These are phyloP conservation scores for Lordiphosa stackelbergi DNA, from an alignment of 1,140 invertebrate genomes.

Conservation along the genomic window DNA sequence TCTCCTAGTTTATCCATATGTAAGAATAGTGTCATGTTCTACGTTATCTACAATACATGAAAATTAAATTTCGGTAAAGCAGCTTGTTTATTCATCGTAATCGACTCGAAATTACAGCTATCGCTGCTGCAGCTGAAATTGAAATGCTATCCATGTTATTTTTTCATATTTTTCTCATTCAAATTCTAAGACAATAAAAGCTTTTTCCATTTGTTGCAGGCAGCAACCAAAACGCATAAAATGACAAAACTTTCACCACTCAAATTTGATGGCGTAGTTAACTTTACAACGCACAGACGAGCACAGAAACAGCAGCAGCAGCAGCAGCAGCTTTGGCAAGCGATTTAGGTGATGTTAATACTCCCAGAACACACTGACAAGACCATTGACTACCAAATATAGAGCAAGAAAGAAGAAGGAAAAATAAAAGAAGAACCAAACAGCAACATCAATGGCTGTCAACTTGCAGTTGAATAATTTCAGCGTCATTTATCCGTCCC, in stretches of 20 bases:
- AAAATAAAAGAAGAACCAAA: not conserved
- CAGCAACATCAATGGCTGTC: slow-evolving; percentile 50
- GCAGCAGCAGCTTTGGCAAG: not conserved
- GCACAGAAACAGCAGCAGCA: not conserved
- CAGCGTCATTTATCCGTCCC: slow-evolving; percentile 47
- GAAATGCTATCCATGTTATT: too few species aligned
- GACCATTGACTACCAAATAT: not conserved
- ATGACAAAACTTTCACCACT: slow-evolving; percentile 2
- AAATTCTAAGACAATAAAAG: too few species aligned
- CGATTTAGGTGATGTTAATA: slow-evolving; percentile 8
- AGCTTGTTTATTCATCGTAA: too few species aligned
- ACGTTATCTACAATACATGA: too few species aligned
- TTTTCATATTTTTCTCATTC: too few species aligned
- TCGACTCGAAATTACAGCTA: too few species aligned
- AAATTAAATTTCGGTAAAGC: too few species aligned
- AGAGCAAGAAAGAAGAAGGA: not conserved
- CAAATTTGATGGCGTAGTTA: slow-evolving; percentile 12
- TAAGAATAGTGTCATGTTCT: too few species aligned
- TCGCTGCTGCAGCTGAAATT: too few species aligned
- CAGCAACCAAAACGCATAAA: not conserved
- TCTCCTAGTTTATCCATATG: too few species aligned
- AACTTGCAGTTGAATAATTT: slow-evolving; percentile 47
- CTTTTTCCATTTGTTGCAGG: too few species aligned
- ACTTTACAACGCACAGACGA: not conserved
- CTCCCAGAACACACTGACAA: not conserved